A percentile compares a stretch with the other conserved stretches of the same genome.
Conservation (phyloP, 2,888 invertebrate species). For the Folsomia candida region DNA sequence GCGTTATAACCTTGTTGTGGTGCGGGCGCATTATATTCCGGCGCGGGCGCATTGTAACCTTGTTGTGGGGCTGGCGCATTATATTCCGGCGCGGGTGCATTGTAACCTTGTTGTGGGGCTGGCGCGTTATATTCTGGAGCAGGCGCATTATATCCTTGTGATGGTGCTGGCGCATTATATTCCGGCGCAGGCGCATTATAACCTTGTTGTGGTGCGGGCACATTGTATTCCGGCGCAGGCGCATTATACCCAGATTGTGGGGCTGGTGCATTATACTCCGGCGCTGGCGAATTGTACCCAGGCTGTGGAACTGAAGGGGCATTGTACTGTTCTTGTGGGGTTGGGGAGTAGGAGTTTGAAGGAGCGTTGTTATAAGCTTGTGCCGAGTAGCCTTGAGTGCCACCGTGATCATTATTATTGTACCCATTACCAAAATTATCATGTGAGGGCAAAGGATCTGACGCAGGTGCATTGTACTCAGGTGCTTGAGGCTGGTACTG, state of each 20-base stretch:
- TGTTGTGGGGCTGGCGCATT: conserved; percentile 39
- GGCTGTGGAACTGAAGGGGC: not conserved
- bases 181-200: not conserved
- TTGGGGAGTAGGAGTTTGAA: conserved; percentile 8
- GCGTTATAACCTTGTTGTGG: not conserved
- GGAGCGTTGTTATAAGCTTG: conserved; percentile 6
- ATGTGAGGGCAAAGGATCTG: conserved; percentile 31
- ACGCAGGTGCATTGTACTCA: conserved; percentile 27
- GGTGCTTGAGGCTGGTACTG: conserved; percentile 45
- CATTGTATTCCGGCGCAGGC: conserved; percentile 6
- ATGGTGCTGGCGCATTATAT: conserved; percentile 1
- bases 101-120: conserved; percentile 16
- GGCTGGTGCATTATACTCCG: conserved; percentile 11
- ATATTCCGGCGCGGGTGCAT: conserved; percentile 9
- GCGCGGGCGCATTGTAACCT: conserved; percentile 31
- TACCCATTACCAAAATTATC: conserved; percentile 1
- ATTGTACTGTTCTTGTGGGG: conserved; percentile 26
- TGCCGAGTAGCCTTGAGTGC: conserved; percentile 41
- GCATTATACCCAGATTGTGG: conserved; percentile 17
- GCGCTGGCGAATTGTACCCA: conserved; percentile 14
- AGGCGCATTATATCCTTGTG: conserved; percentile 3
- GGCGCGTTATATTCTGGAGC: conserved; percentile 29
- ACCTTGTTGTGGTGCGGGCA: conserved; percentile 12
- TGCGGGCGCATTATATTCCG: conserved; percentile 1
- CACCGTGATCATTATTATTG: conserved; percentile 25